A percentile compares a stretch with the other conserved stretches of the same genome.
Evolutionary conservation across 2,888 invertebrate genomes (phyloP).

Genomic region (Elgonia sp.): DNA sequence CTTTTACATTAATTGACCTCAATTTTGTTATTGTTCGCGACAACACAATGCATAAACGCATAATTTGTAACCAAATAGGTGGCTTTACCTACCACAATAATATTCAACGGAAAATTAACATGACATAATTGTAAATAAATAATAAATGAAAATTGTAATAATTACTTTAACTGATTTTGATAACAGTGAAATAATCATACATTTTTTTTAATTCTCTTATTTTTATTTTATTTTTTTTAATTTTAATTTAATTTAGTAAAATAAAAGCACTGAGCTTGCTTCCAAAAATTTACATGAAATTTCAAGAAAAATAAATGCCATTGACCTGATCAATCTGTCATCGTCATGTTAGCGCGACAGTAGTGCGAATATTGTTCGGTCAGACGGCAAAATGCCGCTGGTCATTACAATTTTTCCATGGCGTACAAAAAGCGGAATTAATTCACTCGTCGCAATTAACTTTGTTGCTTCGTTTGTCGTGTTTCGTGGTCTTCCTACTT

Average conservation of each 20-base stretch:
- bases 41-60: background rate
- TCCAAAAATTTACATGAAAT: too few species aligned
- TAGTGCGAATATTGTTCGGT: slow-evolving; percentile 57
- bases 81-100: background rate
- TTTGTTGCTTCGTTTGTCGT: slow-evolving; percentile 51
- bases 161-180: too few species aligned
- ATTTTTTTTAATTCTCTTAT: too few species aligned
- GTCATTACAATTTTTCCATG: slow-evolving; percentile 36
- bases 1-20: slow-evolving; percentile 72
- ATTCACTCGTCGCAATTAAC: slow-evolving; percentile 66
- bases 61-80: background rate
- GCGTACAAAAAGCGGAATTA: slow-evolving; percentile 53
- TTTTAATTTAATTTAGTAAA: too few species aligned
- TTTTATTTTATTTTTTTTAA: too few species aligned
- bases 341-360: slow-evolving; percentile 30
- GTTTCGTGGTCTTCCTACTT: slow-evolving; percentile 66
- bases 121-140: too few species aligned
- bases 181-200: too few species aligned
- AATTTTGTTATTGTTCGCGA: slow-evolving; percentile 44
- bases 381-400: slow-evolving; percentile 55
- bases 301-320: slow-evolving; percentile 23
- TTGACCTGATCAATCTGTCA: slow-evolving; percentile 3
- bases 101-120: too few species aligned
- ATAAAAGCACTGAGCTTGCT: too few species aligned
- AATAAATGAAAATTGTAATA: too few species aligned